Base-by-base conservation (phyloP, 1,140 invertebrate genomes). In the Psix sp. region DNA sequence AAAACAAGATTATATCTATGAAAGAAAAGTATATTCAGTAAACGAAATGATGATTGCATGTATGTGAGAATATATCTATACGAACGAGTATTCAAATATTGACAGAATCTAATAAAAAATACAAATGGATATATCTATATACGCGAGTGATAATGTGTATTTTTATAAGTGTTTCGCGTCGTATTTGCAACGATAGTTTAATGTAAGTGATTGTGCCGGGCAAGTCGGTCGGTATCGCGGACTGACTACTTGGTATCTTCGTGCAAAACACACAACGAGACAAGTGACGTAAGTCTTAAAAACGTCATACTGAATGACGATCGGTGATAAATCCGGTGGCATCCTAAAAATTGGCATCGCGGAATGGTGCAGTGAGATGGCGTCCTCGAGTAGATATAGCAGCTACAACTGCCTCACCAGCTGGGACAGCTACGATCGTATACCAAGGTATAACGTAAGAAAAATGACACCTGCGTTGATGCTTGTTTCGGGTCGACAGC, bases 381-480 rank as follows among this genome's bases (percentile, higher is more conserved):
- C 90, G 80, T 88, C 90, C 76, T 91, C 92, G 59, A 92, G 91
- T 87, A 91, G 93, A 86, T 94, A 94, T 88, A 94, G 91, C 87
- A 94, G 93, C 43, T 95, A 95, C 88, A 95, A 95, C 87, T 95
- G 94, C 87, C 89, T 95, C 76, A 94, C 92, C 29, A 93, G 93
- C 85, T 95, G 94, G 93, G 94, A 95, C 87, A 94, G 93, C 87
- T 95, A 95, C 84, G 94, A 95, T 87, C 91, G 90, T 78, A 95
- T 95, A 88, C 93, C 94, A 76, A 95, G 94, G 94, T 95, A 93
- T 31, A 70, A 49, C 42, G 36, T 16, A 24, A 66, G 56, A 62
- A 74, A 54, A 62, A 67, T 62, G 56, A 57, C 51, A n/a, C 5
- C n/a, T 2, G 5, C 33, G 31, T 65, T 51, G n/a, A 35, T 24